A percentile compares a stretch with the other conserved stretches of the same genome.
Conservation (phyloP, 1,140 invertebrate genomes). For the Melipona quadrifasciata region DNA sequence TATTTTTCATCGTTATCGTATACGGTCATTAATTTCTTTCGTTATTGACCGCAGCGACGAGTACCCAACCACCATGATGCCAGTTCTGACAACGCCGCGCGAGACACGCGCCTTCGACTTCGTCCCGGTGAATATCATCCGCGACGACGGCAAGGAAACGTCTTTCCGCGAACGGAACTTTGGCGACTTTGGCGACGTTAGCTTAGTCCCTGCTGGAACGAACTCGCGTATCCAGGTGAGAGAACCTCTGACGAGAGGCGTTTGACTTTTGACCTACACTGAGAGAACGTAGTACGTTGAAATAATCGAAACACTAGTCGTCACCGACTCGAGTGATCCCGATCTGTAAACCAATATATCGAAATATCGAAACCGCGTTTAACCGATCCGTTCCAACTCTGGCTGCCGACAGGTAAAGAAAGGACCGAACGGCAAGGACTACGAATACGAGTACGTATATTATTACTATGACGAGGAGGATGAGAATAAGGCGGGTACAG, state of each 20-base stretch:
- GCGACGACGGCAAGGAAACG: conserved; percentile 75
- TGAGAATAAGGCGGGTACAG: conserved; percentile 81
- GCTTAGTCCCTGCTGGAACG: conserved; percentile 77
- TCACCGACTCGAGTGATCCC: too few species aligned
- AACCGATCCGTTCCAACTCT: too few species aligned
- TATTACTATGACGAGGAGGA: conserved; percentile 94
- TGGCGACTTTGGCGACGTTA: conserved; percentile 77
- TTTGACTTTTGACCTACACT: too few species aligned
- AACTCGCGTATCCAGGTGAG: conserved; percentile 78
- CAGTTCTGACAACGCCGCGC: conserved; percentile 76
- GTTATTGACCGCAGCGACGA: conserved; percentile 67
- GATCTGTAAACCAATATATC: too few species aligned
- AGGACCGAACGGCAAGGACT: conserved; percentile 94
- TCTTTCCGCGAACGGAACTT: conserved; percentile 73
- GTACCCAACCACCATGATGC: conserved; percentile 79
- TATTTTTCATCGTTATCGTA: not conserved
- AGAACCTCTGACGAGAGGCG: too few species aligned
- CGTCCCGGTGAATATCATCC: conserved; percentile 79
- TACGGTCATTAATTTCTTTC: too few species aligned
- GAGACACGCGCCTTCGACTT: conserved; percentile 75
- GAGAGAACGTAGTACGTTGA: too few species aligned
- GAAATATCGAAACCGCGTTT: too few species aligned
- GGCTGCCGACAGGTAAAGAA: conserved; percentile 88
- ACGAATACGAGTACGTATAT: conserved; percentile 95
- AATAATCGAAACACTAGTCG: too few species aligned